Base-by-base conservation (phyloP, 2,888 invertebrate genomes). In the Sepioteuthis lessoniana region DNA sequence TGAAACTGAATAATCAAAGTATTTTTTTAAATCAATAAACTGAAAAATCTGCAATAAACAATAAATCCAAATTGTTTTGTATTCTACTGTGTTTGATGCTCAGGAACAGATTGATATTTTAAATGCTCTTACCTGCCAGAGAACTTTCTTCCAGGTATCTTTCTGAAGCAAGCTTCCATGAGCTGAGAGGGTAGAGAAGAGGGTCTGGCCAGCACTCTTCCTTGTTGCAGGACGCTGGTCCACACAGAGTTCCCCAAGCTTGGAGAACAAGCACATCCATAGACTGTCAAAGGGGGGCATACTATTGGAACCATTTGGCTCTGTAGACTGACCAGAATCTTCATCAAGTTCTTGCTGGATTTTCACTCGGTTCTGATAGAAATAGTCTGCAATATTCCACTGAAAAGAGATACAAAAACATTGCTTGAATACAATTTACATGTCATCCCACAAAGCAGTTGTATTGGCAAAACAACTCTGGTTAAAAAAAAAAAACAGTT, bases 311-410 rank as follows among this genome's bases (percentile, higher is more conserved):
- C 46, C 95, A 0, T 93, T 95, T 21, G 94, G 95, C 90, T 94
- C 94, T 25, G 94, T 94, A 5, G 94, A 93, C 19, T 93, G 93
- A 13, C 95, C 94, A 91, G 94, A 94, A 46, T 95, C 95, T 19
- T 95, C 95, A 92, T 96, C 95, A 92, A 97, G 95, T 60, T 96
- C 97, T n/a, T 95, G 94, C 50, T 96, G 95, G 93, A 97, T 97
- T 94, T 96, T 95, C 95, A 98, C 98, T 96, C 99, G 98, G 97
- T 99, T 99, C 98, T 99, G 99, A 97, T 98, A 99, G 96, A 99
- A 98, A 97, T 99, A 99, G 97, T 99, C 99, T 0, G 99, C 99
- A 96, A 99, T 99, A 97, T 99, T 99, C 99, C 99, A 99, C 99
- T 99, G 97, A 60, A 98, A 97, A 94, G 94, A 94, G 95, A 94